Conservation (phyloP, 2,888 invertebrate genomes). For the Cosmia trapezina region DNA sequence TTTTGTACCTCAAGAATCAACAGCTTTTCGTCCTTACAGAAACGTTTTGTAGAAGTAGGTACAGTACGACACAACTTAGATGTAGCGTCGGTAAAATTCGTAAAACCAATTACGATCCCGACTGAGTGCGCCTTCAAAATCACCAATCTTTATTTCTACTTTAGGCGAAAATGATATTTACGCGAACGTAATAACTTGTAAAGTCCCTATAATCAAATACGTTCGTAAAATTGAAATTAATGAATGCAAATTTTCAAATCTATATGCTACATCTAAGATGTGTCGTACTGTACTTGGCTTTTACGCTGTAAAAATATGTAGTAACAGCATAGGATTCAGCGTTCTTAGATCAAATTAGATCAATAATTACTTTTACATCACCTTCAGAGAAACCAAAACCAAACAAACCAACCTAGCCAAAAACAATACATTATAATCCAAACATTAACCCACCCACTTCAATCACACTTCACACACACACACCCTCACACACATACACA, state of each 20-base stretch:
- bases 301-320: neutral
- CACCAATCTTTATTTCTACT: no score
- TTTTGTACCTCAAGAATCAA: neutral
- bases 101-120: no score
- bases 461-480: slow-evolving; percentile 34
- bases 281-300: no score
- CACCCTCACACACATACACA: slow-evolving; percentile 36
- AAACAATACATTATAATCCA: slow-evolving; percentile 7
- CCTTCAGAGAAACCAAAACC: neutral
- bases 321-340: neutral
- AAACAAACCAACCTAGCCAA: neutral
- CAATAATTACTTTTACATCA: neutral
- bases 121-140: no score
- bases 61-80: no score
- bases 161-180: no score
- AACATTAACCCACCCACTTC: slow-evolving; percentile 27
- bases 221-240: no score
- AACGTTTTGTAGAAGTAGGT: neutral
- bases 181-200: no score
- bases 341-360: neutral
- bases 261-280: no score
- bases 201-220: no score
- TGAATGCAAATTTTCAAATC: no score
- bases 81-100: no score
- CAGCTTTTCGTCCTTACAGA: neutral